phyloP scores from a whole-genome alignment of 2,888 invertebrate genomes.

The Lasius fuliginosus region DNA sequence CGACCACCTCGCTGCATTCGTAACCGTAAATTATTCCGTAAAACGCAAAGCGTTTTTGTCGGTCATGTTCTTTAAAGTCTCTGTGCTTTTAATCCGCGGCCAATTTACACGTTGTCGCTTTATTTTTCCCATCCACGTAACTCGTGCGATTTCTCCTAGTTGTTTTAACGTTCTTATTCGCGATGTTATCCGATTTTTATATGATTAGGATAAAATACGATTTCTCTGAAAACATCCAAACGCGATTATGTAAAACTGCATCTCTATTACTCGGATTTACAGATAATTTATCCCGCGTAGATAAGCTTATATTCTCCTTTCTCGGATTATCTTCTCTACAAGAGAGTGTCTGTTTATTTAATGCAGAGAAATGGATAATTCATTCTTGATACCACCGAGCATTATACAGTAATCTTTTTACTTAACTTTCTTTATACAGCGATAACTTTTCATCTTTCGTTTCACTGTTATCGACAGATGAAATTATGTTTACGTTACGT shows the following conservation, averaged over 20 bases:
- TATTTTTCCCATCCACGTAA: background rate
- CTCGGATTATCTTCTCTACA: background rate
- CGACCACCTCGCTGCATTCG: conserved; percentile 36
- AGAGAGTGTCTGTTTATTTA: background rate
- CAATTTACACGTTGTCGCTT: conserved; percentile 49
- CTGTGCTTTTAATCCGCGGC: conserved; percentile 40
- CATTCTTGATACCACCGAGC: background rate
- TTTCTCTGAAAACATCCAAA: background rate
- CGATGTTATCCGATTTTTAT: background rate
- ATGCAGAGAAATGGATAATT: background rate
- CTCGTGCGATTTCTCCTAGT: conserved; percentile 1
- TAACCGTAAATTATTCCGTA: conserved; percentile 46
- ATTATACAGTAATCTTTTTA: background rate
- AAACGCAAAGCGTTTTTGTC: conserved; percentile 32
- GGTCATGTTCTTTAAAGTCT: conserved; percentile 32
- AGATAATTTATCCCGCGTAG: background rate
- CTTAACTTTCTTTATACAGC: background rate
- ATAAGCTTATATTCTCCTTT: conserved; percentile 4
- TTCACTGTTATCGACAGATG: background rate
- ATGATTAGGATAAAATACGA: background rate
- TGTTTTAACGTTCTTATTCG: conserved; percentile 14
- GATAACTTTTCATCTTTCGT: background rate
- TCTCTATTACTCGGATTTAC: conserved; percentile 1
- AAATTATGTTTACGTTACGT: background rate
- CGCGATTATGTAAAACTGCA: background rate